Percentiles rank a stretch among this genome's conserved stretches.
Conservation (phyloP, 2,797 vertebrate species). For the Todus mexicanus region DNA sequence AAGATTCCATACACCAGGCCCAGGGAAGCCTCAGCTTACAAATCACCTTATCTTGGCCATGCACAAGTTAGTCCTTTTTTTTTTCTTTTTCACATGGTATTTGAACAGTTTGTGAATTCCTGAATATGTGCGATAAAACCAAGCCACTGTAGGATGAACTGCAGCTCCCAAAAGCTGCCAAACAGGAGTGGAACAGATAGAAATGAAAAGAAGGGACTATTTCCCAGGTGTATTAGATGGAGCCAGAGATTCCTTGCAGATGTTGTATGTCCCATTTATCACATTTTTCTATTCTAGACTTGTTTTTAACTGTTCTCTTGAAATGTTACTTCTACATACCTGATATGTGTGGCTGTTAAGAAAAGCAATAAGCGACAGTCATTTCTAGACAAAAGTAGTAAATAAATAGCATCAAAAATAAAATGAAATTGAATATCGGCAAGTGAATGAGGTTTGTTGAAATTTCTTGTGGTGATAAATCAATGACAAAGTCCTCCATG, state of each 20-base stretch:
- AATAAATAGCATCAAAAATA: not conserved
- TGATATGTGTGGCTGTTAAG: not conserved
- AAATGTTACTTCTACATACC: not conserved
- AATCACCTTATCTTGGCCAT: conserved; percentile 32
- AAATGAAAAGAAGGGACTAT: not conserved
- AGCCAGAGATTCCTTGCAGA: not conserved
- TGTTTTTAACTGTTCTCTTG: not conserved
- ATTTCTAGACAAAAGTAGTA: not conserved
- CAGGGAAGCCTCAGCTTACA: conserved; percentile 4
- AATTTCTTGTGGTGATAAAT: not conserved
- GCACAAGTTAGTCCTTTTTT: not conserved
- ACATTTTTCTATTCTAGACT: not conserved
- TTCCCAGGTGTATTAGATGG: not conserved
- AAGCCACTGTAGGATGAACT: not conserved
- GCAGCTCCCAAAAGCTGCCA: not conserved
- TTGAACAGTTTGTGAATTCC: conserved; percentile 1
- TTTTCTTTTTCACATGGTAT: not conserved
- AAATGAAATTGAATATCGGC: not conserved
- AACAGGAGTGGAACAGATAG: not conserved
- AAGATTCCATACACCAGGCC: not conserved
- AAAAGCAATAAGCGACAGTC: not conserved
- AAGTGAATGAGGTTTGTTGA: not conserved
- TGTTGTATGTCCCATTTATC: not conserved
- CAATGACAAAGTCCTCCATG: not conserved
- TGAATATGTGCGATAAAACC: conserved; percentile 27